These are phyloP conservation scores for Heliconius charithonia DNA, from an alignment of 2,888 invertebrate genomes.

Conservation along the genomic window DNA sequence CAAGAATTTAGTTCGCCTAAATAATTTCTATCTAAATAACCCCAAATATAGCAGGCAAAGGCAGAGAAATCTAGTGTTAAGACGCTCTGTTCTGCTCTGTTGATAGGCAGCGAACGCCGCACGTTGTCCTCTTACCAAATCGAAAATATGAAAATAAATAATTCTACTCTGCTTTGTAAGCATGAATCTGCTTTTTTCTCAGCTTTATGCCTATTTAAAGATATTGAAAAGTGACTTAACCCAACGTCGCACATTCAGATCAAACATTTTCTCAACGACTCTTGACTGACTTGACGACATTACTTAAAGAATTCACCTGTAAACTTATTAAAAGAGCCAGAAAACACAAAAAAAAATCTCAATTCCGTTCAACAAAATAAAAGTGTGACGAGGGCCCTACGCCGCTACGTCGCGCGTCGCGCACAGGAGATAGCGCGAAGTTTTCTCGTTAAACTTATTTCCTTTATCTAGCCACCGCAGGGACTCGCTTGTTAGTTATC, in stretches of 20 bases:
- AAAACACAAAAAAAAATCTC: neutral
- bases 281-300: neutral
- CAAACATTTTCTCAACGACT: neutral
- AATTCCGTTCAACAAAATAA: conserved; percentile 21
- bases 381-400: conserved; percentile 40
- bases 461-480: conserved; percentile 69
- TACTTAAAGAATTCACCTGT: neutral
- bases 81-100: too few relatives aligned
- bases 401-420: conserved; percentile 50
- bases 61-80: too few relatives aligned
- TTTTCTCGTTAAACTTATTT: conserved; percentile 75
- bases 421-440: conserved; percentile 54
- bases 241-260: neutral
- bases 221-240: too few relatives aligned
- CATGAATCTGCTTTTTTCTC: too few relatives aligned
- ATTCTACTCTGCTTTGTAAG: too few relatives aligned
- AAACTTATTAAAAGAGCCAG: neutral
- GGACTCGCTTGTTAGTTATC: conserved; percentile 66
- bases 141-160: too few relatives aligned
- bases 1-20: neutral
- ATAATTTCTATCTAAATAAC: too few relatives aligned
- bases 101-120: too few relatives aligned
- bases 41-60: too few relatives aligned
- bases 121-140: too few relatives aligned
- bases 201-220: too few relatives aligned